phyloP scores from a whole-genome alignment of 1,140 invertebrate species.

The Caenorhabditis latens region DNA sequence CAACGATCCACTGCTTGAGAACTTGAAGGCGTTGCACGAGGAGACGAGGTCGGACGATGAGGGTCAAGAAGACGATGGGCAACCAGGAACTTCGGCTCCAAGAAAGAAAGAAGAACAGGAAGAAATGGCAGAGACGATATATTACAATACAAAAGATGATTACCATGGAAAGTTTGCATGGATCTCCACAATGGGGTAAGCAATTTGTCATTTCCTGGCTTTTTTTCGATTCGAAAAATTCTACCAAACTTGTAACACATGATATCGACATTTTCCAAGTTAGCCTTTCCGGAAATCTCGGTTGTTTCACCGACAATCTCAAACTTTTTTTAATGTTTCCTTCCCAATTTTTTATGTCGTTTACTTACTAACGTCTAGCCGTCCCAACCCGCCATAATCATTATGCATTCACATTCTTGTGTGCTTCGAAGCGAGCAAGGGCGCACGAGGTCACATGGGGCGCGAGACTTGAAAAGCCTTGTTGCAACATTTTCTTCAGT shows the following conservation, averaged over 20 bases:
- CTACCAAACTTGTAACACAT: too few relatives aligned
- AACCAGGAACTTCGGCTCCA: not conserved
- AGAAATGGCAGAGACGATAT: not conserved
- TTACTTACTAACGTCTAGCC: constrained; percentile 29
- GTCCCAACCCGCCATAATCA: constrained; percentile 20
- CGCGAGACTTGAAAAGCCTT: not conserved
- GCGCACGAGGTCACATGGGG: constrained; percentile 22
- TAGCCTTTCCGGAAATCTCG: too few relatives aligned
- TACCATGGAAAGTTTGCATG: too few relatives aligned
- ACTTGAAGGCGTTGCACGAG: constrained; percentile 16
- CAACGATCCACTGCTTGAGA: constrained; percentile 4
- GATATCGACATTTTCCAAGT: too few relatives aligned
- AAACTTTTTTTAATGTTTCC: not conserved
- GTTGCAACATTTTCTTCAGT: constrained; percentile 30
- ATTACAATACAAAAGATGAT: too few relatives aligned
- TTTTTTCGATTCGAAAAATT: too few relatives aligned
- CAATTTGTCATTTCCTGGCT: too few relatives aligned
- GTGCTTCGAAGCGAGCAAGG: not conserved
- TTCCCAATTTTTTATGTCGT: not conserved
- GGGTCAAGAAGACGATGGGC: not conserved
- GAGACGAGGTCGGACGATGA: not conserved
- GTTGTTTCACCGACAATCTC: not conserved
- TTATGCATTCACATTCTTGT: constrained; percentile 52
- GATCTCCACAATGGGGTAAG: too few relatives aligned
- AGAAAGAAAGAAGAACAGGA: not conserved